A percentile compares a stretch with the other conserved stretches of the same genome.
Conservation (phyloP, 2,113 vertebrate species). For the Callipepla squamata region DNA sequence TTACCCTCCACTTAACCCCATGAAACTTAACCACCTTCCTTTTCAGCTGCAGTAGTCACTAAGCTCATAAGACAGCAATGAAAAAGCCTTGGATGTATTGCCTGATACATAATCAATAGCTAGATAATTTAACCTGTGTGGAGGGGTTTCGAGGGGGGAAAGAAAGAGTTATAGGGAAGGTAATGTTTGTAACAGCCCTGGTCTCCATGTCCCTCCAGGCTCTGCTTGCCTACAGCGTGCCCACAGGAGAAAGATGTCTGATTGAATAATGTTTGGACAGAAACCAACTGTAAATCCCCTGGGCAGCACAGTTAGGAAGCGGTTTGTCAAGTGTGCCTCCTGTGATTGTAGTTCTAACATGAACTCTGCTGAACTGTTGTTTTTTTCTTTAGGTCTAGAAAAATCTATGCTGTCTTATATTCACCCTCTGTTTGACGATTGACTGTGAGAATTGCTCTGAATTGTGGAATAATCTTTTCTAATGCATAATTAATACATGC, state of each 20-base stretch:
- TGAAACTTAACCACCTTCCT: background rate
- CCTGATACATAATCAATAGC: background rate
- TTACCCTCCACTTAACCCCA: too few species aligned
- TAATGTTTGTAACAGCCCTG: background rate
- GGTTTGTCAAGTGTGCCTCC: background rate
- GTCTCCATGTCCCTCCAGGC: background rate
- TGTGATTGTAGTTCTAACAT: constrained; percentile 14
- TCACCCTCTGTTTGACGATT: background rate
- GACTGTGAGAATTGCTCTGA: background rate
- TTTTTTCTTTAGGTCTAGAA: background rate
- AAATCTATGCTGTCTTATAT: background rate
- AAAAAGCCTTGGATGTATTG: background rate
- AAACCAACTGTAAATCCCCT: background rate
- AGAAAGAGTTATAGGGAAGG: background rate
- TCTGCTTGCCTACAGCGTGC: background rate
- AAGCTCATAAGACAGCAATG: background rate
- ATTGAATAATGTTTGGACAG: background rate
- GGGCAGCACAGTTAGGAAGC: background rate
- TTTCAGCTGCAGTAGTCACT: background rate
- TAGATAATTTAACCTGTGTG: background rate
- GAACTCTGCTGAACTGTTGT: background rate
- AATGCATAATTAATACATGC: constrained; percentile 39
- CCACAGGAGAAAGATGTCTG: background rate
- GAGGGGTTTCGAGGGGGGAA: background rate
- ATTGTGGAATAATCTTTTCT: constrained; percentile 42